Base-by-base conservation (phyloP, 53 echinoderm and acorn worm genomes). In the Patiria pectinifera region DNA sequence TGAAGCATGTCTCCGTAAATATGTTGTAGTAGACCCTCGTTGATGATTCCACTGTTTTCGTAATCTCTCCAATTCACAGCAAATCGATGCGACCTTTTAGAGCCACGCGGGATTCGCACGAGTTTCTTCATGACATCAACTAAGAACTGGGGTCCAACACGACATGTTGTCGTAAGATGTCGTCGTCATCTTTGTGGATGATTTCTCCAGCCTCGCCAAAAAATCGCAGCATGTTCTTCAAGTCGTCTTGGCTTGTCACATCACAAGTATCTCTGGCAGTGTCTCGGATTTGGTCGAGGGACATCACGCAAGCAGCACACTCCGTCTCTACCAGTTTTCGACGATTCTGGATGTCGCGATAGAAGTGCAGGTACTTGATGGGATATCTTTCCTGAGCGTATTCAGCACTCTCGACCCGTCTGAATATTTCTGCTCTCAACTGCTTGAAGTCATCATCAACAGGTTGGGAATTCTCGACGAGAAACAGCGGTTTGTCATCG, bases 71-170 rank as follows among this genome's bases (percentile, higher is more conserved):
- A 84, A 35, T 84, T 66, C 26, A 84, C n/a, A 21, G 84, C 84
- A 66, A 44, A 84, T 66, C 84, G 84, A 69, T 84, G 84, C 18
- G 84, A 63, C 2, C 84, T 26, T n/a, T 19, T 12, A 15, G 45
- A 26, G 26, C 12, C 69, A 6, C 77, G 85, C 2, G 85, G 87
- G 22, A 85, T 12, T 24, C 21, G 71, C 22, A 87, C 66, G 3
- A 85, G 35, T 26, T 35, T 19, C 22, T 45, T 78, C 71, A 85
- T 76, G 83, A 83, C 84, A n/a, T 92, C 85, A 12, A 92, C 78
- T 14, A 92, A 80, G 18, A 86, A 71, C 83, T 86, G 93, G 15
- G 93, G 53, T 87, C 58, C 11, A 93, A 48, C 22, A 93, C 78
- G 26, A 93, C 82, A 77, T 48, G 48, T 14, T 93, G 21, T 22